Evolutionary conservation across 2,797 vertebrate species (phyloP).

Genomic region (Poecilia gillii): DNA sequence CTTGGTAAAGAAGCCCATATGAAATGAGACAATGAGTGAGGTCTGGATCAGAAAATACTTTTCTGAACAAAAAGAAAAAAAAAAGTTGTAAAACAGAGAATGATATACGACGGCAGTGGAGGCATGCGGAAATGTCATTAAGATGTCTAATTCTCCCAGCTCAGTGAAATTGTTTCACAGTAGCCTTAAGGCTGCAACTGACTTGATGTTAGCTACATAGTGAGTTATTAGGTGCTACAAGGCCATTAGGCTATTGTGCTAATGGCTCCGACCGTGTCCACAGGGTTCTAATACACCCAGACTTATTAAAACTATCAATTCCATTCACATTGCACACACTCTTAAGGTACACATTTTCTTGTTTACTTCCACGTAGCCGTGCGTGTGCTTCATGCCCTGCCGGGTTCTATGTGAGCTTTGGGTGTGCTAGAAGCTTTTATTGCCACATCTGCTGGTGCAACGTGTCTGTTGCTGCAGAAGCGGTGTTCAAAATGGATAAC

Average conservation of each 20-base stretch:
- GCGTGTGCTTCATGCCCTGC: not conserved
- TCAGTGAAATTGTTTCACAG: conserved; percentile 62
- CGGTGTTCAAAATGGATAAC: conserved; percentile 58
- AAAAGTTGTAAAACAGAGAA: conserved; percentile 55
- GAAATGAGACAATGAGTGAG: conserved; percentile 63
- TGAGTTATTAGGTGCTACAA: conserved; percentile 70
- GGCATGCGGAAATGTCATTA: conserved; percentile 61
- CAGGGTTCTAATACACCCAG: conserved; percentile 48
- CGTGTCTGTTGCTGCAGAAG: conserved; percentile 36
- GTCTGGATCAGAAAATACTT: conserved; percentile 34
- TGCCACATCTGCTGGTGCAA: conserved; percentile 32
- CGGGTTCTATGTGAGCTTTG: conserved; percentile 21
- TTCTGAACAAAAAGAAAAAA: conserved; percentile 48
- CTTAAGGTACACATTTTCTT: conserved; percentile 24
- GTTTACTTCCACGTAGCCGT: conserved; percentile 28
- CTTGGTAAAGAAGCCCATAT: conserved; percentile 63
- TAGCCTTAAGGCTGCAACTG: conserved; percentile 61
- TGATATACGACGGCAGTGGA: conserved; percentile 47
- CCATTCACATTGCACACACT: conserved; percentile 50
- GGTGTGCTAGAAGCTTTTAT: conserved; percentile 38
- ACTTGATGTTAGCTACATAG: conserved; percentile 49
- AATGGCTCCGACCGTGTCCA: conserved; percentile 59
- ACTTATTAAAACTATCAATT: conserved; percentile 75
- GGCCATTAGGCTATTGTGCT: conserved; percentile 60
- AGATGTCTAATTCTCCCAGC: conserved; percentile 54